phyloP scores from a whole-genome alignment of 2,797 vertebrate genomes.

The Eurystomus glaucurus region DNA sequence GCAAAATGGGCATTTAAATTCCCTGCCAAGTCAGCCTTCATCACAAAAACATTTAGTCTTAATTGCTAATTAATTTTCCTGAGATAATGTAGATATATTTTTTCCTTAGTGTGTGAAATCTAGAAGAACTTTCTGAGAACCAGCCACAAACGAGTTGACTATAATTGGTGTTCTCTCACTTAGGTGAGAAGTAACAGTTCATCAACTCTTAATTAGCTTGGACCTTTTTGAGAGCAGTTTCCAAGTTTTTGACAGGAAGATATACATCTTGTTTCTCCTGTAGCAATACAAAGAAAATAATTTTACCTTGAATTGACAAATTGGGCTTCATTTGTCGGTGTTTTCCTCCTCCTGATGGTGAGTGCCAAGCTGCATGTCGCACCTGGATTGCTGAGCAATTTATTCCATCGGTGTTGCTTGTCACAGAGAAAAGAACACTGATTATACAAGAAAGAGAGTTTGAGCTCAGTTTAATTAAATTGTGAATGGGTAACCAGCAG shows the following conservation, averaged over 20 bases:
- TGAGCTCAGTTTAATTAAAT: constrained; percentile 14
- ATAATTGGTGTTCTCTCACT: constrained; percentile 15
- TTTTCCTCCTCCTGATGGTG: neutral
- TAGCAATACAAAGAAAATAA: neutral
- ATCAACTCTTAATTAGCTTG: constrained; percentile 53
- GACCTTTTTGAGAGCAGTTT: neutral
- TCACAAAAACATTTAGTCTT: neutral
- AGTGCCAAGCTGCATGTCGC: neutral
- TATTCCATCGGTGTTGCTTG: neutral
- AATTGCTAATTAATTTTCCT: constrained; percentile 52
- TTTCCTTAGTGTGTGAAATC: neutral
- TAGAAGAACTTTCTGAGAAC: constrained; percentile 15
- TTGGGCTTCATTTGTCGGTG: neutral
- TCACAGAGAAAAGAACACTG: neutral
- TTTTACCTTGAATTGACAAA: constrained; percentile 26
- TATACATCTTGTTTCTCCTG: constrained; percentile 39
- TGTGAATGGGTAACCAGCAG: neutral
- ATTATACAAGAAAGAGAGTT: neutral
- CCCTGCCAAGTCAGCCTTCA: constrained; percentile 6
- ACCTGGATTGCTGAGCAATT: constrained; percentile 8
- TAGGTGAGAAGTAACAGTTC: constrained; percentile 45
- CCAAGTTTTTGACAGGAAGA: neutral
- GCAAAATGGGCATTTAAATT: constrained; percentile 11
- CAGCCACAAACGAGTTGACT: neutral
- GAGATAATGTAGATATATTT: neutral